These are phyloP conservation scores for Tachysurus vachellii DNA, from an alignment of 2,113 vertebrate genomes.

Conservation along the genomic window DNA sequence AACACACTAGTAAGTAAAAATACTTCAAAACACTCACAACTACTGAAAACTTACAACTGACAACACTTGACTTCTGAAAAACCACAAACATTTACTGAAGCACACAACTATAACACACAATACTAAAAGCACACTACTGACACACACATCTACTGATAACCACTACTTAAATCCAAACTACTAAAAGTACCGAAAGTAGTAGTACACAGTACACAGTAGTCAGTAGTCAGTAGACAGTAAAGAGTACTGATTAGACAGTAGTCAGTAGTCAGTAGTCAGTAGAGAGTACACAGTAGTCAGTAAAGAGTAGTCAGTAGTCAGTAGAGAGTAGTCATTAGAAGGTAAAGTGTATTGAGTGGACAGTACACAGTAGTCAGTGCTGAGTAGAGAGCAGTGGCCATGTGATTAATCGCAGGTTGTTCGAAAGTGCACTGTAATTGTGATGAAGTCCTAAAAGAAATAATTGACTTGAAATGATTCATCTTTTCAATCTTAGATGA, in stretches of 20 bases:
- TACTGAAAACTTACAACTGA: neutral
- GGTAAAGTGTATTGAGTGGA: too few species aligned
- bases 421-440: neutral
- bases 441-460: neutral
- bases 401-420: neutral
- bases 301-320: too few species aligned
- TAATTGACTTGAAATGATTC: neutral
- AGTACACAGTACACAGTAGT: too few species aligned
- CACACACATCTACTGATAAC: neutral
- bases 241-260: too few species aligned
- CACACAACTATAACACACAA: neutral
- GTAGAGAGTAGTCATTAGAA: too few species aligned
- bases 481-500: neutral
- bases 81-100: neutral
- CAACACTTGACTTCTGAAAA: neutral
- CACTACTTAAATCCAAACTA: neutral
- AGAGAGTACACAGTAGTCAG: too few species aligned
- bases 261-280: too few species aligned
- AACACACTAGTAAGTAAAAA: neutral
- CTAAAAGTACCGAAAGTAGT: neutral
- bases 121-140: neutral
- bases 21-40: neutral
- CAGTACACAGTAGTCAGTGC: neutral
- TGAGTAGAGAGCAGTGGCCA: neutral
- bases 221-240: too few species aligned